Base-by-base conservation (phyloP, 2,888 invertebrate genomes). In the Cabera pusaria region DNA sequence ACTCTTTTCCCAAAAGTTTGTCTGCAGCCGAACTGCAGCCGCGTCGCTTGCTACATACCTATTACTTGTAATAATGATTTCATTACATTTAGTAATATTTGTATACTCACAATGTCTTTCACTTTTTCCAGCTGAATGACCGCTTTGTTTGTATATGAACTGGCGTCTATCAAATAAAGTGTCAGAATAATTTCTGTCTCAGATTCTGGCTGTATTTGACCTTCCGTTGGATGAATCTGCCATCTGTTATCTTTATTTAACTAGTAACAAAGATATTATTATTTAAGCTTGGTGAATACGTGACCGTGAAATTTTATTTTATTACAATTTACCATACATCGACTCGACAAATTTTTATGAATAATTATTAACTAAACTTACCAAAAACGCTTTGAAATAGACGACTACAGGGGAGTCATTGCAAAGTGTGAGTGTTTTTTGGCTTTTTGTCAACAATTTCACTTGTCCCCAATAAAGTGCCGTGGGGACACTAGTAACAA, bases 371-470 rank as follows among this genome's bases (percentile, higher is more conserved):
- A 14, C 14, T 14, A 3, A 3, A 14, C 44, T 69, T 63, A 91
- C 91, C 84, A 92, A 67, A 23, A 74, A 69, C 1, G 89, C 81
- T 31, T 72, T 87, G 54, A 90, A 92, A 49, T 86, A 68, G 0
- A 94, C 93, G 25, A 84, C 66, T 20, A 95, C 92, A 0, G 94
- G 94, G 0, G 94, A 93, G 63, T 94, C 93, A 58, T 94, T 95
- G 36, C 88, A 89, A 0, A 95, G 64, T 0, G 78, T 83, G 0
- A 95, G 65, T 0, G 58, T 61, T 73, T 90, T 89, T 1, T 84
- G 76, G 16, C 77, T 75, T 39, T 74, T 82, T 6, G 75, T 76
- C 9, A 95, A 74, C 11, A 94, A 80, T 27, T 90, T 86, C 0
- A 93, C 86, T 47, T 91, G 86, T 0, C 92, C 93, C 88, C 93